Evolutionary conservation across 1,140 invertebrate genomes (phyloP).

Genomic region (Zaprionus vittiger): DNA sequence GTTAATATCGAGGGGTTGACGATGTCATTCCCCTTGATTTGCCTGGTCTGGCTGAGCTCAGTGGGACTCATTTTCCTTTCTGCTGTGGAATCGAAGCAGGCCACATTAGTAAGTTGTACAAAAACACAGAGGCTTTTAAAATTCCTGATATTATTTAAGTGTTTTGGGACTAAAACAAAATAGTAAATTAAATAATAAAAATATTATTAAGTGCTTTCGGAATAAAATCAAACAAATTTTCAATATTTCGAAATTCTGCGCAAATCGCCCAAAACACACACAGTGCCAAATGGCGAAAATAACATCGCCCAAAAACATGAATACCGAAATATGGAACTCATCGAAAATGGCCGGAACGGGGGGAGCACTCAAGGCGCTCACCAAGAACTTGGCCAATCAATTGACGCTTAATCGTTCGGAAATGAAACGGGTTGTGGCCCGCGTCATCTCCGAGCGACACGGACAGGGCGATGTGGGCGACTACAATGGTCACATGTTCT

Average conservation of each 20-base stretch:
- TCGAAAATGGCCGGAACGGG: slow-evolving; percentile 54
- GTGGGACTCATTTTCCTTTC: not conserved
- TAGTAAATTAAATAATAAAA: not conserved
- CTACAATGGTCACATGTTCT: slow-evolving; percentile 67
- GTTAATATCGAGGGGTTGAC: not conserved
- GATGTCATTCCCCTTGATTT: not conserved
- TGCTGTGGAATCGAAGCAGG: not conserved
- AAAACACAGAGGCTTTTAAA: slow-evolving; percentile 10
- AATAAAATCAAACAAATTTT: slow-evolving; percentile 2
- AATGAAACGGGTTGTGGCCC: slow-evolving; percentile 68
- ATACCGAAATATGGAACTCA: slow-evolving; percentile 56
- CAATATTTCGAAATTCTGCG: slow-evolving; percentile 10
- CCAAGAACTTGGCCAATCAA: slow-evolving; percentile 64
- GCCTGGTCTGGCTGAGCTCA: not conserved
- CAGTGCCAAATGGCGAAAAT: slow-evolving; percentile 22
- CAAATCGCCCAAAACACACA: not conserved
- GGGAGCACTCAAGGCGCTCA: slow-evolving; percentile 59
- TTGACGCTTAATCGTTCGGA: slow-evolving; percentile 40
- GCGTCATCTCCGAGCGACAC: slow-evolving; percentile 65
- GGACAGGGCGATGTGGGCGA: slow-evolving; percentile 55
- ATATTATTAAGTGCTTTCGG: slow-evolving; percentile 7
- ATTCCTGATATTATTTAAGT: not conserved
- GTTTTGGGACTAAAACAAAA: slow-evolving; percentile 16
- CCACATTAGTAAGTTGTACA: not conserved
- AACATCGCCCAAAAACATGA: not conserved